These are phyloP conservation scores for Sus scrofa DNA, from an alignment of 2,113 vertebrate species.

Conservation along the genomic window T2T-Sscrofa CM000830.6:107308001-107308500, in stretches of 20 bases:
- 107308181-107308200: not conserved
- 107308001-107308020: not conserved
- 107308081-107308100: not conserved
- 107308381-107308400: not conserved
- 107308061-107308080: not conserved
- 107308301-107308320: not conserved
- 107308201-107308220: not conserved
- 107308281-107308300: not conserved
- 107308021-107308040: not conserved
- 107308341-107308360: not conserved
- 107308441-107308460: not conserved
- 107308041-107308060: not conserved
- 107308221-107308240: not conserved
- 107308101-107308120: not conserved
- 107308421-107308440: not conserved
- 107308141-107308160: not conserved
- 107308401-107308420: not conserved
- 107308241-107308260: not conserved
- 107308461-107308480: not conserved
- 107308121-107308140: not conserved
- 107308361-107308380: not conserved
- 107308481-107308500: not conserved
- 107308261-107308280: not conserved
- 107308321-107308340: not conserved
- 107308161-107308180: not conserved